Conservation (phyloP, 2,113 vertebrate species). For the Clupea harengus region DNA sequence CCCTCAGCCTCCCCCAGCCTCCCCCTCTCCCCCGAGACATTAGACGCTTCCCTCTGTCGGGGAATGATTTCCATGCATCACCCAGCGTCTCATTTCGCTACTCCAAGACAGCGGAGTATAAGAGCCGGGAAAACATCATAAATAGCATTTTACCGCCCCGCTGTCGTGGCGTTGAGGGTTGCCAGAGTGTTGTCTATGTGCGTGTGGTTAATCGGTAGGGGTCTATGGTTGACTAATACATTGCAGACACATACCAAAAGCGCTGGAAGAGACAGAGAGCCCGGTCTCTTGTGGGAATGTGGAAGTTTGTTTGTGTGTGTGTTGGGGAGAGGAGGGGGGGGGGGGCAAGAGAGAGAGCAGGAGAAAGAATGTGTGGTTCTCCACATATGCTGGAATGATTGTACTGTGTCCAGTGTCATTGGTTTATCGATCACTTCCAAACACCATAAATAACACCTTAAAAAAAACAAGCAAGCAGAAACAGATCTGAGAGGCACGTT, state of each 20-base stretch:
- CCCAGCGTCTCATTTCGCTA: background rate
- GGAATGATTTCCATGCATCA: constrained; percentile 9
- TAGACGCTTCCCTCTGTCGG: background rate
- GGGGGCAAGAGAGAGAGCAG: background rate
- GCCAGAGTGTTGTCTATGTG: background rate
- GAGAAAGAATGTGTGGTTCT: constrained; percentile 14
- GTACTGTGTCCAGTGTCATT: background rate
- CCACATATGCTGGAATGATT: background rate
- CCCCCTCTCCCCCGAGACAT: constrained; percentile 3
- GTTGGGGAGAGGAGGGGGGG: background rate
- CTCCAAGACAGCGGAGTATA: background rate
- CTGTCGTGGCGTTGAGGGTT: background rate
- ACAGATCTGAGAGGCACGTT: background rate
- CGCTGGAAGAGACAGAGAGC: background rate
- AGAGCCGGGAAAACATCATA: constrained; percentile 14
- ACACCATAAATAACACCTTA: constrained; percentile 3
- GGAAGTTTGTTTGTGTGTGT: background rate
- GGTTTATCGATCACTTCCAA: background rate
- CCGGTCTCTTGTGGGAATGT: background rate
- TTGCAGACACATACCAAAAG: background rate
- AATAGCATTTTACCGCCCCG: constrained; percentile 15
- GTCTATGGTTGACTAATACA: background rate
- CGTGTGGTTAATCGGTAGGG: background rate
- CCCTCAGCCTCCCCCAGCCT: background rate
- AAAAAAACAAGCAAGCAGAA: background rate